phyloP scores from a whole-genome alignment of 1,140 invertebrate genomes.

The Harlomillsia oculata region DNA sequence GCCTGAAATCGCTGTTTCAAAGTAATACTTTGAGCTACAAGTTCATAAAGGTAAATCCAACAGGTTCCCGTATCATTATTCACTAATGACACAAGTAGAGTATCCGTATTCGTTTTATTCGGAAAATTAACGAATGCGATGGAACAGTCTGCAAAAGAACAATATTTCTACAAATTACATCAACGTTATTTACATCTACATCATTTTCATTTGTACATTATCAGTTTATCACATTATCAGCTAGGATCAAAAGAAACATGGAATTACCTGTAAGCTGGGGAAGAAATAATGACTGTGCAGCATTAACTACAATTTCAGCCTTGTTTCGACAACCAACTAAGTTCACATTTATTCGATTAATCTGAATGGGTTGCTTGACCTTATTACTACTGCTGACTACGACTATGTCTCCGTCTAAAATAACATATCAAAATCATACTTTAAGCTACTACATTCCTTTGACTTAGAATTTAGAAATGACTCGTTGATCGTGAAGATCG shows the following conservation, averaged over 20 bases:
- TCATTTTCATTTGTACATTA: not conserved
- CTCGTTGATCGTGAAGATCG: no score
- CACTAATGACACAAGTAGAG: slow-evolving; percentile 15
- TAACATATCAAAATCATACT: not conserved
- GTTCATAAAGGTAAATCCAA: slow-evolving; percentile 22
- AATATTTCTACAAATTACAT: not conserved
- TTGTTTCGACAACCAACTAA: slow-evolving; percentile 21
- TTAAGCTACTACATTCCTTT: not conserved
- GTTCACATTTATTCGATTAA: slow-evolving; percentile 57
- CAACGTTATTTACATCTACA: not conserved
- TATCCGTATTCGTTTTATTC: slow-evolving; percentile 17
- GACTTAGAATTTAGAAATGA: no score
- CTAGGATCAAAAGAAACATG: not conserved
- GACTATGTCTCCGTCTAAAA: slow-evolving; percentile 63
- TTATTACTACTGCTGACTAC: slow-evolving; percentile 57
- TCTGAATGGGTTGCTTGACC: slow-evolving; percentile 59
- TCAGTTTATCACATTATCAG: not conserved
- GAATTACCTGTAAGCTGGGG: slow-evolving; percentile 9
- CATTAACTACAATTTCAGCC: slow-evolving; percentile 19
- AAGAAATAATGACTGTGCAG: slow-evolving; percentile 28
- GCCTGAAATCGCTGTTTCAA: slow-evolving; percentile 30
- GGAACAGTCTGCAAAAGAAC: slow-evolving; percentile 30
- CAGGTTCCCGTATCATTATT: slow-evolving; percentile 18
- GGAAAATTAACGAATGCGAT: slow-evolving; percentile 26
- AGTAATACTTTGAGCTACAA: slow-evolving; percentile 16